Evolutionary conservation across 2,888 invertebrate genomes (phyloP), one percentile per base, ranked within the genome.

Genomic region (Meliscaeva auricollis): DNA sequence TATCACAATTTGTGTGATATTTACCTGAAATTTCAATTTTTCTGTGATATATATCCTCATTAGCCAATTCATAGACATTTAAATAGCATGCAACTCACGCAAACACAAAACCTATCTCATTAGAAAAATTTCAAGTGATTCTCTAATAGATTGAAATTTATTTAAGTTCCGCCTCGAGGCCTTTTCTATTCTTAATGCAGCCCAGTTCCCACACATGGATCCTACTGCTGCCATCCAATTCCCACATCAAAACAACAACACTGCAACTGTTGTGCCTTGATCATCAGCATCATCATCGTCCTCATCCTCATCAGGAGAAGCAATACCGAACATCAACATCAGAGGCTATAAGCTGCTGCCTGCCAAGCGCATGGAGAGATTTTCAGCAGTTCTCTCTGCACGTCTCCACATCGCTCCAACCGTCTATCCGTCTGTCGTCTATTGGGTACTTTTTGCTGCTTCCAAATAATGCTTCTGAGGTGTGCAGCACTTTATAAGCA

Each of bases 391-490:
- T 68, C 62, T 56, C 32, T 13, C 60, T 54, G 26, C 20, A 54
- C 56, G 76, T 48, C 30, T 66, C 22, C 41, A 52, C 62, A n/a
- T n/a, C 15, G n/a, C 17, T 52, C 64, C 11, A n/a, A 35, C n/a
- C 9, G 17, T 30, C 69, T 56, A 15, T 64, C 48, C 38, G 35
- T 56, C 38, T 38, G 58, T 32, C 46, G 38, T 75, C 80, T 62
- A 30, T 62, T 35, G 56, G 35, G 17, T 1, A 66, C 58, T 38
- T 50, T 66, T 38, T 20, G 44, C 22, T 68, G 54, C 80, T 80
- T 85, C 68, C 80, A 85, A 80, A 85, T 69, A 72, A 52, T 85
- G 76, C 85, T 85, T 85, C 85, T 81, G 85, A 85, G 85, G 85
- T 85, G 85, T 85, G 80, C 81, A 80, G 81, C 76, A 81, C 58